phyloP scores from a whole-genome alignment of 2,113 vertebrate species.

The Oncorhynchus mykiss region DNA sequence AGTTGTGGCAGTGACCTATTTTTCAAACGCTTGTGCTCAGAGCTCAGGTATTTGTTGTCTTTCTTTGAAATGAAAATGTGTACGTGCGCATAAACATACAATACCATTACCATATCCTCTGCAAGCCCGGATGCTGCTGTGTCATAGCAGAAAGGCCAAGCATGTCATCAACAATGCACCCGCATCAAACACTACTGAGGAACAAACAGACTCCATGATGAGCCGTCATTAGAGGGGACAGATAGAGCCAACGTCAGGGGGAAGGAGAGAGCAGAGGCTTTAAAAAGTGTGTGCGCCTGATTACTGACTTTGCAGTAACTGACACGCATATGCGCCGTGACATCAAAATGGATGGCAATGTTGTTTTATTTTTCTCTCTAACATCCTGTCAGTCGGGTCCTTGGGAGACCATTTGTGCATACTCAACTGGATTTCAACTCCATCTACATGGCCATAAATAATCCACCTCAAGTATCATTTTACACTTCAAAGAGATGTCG shows the following conservation, averaged over 20 bases:
- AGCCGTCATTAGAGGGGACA: constrained; percentile 46
- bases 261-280: neutral
- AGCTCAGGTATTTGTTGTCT: constrained; percentile 62
- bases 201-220: constrained; percentile 24
- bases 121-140: constrained; percentile 36
- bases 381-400: constrained; percentile 34
- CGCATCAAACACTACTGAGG: constrained; percentile 26
- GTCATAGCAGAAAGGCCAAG: constrained; percentile 46
- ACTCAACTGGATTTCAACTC: constrained; percentile 64
- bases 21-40: constrained; percentile 61
- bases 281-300: constrained; percentile 28
- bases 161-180: constrained; percentile 40
- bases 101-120: constrained; percentile 61
- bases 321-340: constrained; percentile 5
- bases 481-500: constrained; percentile 73
- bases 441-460: constrained; percentile 67
- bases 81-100: constrained; percentile 60
- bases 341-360: constrained; percentile 7
- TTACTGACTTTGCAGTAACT: constrained; percentile 32
- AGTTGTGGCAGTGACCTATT: constrained; percentile 73
- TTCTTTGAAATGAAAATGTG: constrained; percentile 64
- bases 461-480: constrained; percentile 69
- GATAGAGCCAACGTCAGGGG: constrained; percentile 17
- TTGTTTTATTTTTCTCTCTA: constrained; percentile 35
- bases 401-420: constrained; percentile 34